Evolutionary conservation across 2,797 vertebrate species (phyloP).

Genomic region (Malurus splendens): DNA sequence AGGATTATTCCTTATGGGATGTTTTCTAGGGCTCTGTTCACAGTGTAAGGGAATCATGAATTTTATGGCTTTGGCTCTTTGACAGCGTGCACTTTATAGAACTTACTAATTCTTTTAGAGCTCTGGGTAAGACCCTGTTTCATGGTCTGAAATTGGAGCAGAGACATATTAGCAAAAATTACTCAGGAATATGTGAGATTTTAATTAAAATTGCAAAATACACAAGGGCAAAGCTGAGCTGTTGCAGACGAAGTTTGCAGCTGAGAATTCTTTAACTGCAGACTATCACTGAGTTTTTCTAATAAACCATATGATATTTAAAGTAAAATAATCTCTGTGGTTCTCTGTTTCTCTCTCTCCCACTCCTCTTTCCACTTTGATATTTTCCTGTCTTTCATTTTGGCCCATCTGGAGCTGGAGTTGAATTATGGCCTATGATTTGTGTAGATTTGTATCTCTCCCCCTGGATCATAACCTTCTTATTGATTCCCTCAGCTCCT

Average conservation of each 20-base stretch:
- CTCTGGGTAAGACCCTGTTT: not conserved
- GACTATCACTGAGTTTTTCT: not conserved
- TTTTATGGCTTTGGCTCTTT: conserved; percentile 46
- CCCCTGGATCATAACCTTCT: not conserved
- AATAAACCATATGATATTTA: not conserved
- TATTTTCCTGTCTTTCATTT: conserved; percentile 1
- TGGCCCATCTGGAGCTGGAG: not conserved
- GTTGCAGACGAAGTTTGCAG: not conserved
- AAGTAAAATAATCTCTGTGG: conserved; percentile 2
- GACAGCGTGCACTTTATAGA: not conserved
- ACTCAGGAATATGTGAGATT: conserved; percentile 25
- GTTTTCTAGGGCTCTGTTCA: not conserved
- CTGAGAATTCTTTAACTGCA: not conserved
- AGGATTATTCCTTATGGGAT: not conserved
- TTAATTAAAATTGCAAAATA: conserved; percentile 33
- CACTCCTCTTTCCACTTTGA: not conserved
- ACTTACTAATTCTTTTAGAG: conserved; percentile 25
- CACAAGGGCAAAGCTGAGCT: conserved; percentile 1
- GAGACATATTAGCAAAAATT: conserved; percentile 23
- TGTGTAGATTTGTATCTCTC: not conserved
- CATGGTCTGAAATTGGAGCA: conserved; percentile 7
- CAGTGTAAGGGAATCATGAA: not conserved
- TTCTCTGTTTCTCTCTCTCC: not conserved
- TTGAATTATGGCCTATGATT: not conserved
- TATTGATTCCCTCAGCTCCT: not conserved